phyloP scores from a whole-genome alignment of 2,113 vertebrate genomes.

The Panthera leo region DNA sequence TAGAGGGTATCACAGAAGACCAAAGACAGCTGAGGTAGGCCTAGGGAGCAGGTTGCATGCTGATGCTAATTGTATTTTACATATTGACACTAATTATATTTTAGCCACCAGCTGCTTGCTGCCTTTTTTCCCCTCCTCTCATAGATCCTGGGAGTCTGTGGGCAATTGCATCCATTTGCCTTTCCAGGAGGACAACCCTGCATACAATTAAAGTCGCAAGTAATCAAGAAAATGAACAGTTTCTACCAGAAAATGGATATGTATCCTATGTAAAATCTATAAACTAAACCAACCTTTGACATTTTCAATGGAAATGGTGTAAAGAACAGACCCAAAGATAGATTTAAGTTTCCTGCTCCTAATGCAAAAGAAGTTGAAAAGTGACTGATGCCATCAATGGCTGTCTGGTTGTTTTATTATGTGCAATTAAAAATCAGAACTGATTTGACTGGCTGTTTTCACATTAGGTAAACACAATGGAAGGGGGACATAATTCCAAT shows the following conservation, averaged over 20 bases:
- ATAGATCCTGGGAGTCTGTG: slow-evolving; percentile 40
- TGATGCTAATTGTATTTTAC: slow-evolving; percentile 63
- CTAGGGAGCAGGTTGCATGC: background rate
- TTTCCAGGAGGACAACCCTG: slow-evolving; percentile 21
- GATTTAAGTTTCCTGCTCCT: background rate
- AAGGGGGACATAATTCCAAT: slow-evolving; percentile 66
- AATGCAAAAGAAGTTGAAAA: background rate
- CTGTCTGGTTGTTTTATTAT: slow-evolving; percentile 17
- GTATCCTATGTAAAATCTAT: background rate
- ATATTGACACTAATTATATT: slow-evolving; percentile 64
- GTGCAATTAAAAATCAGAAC: slow-evolving; percentile 58
- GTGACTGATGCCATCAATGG: background rate
- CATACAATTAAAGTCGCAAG: slow-evolving; percentile 42
- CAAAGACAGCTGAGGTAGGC: slow-evolving; percentile 6
- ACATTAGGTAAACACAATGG: slow-evolving; percentile 46
- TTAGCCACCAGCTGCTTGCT: slow-evolving; percentile 48
- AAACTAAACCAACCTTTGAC: background rate
- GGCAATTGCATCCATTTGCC: slow-evolving; percentile 45
- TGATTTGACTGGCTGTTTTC: slow-evolving; percentile 53
- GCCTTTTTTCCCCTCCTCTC: background rate
- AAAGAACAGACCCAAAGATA: background rate
- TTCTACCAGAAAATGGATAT: slow-evolving; percentile 31
- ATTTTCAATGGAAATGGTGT: background rate
- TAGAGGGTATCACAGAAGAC: background rate
- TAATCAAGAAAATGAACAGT: slow-evolving; percentile 52